These are phyloP conservation scores for Tarsius wallacei DNA, from an alignment of 2,797 vertebrate species.

Conservation along the genomic window DNA sequence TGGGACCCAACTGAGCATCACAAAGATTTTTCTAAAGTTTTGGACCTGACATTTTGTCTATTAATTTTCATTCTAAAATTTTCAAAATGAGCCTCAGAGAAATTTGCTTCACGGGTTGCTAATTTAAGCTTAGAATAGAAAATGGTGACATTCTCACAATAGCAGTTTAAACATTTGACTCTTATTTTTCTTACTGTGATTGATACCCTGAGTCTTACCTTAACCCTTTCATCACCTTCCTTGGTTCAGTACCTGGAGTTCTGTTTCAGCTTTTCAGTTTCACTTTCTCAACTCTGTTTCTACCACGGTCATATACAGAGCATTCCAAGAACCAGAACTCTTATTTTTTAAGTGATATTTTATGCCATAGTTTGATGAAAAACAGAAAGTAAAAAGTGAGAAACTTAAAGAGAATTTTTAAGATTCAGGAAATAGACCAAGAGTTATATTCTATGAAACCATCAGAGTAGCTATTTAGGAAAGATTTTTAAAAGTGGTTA, in stretches of 20 bases:
- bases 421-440: conserved; percentile 52
- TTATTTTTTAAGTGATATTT: neutral
- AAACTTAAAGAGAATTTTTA: conserved; percentile 45
- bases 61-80: conserved; percentile 75
- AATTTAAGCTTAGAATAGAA: conserved; percentile 43
- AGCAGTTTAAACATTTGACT: neutral
- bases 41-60: conserved; percentile 64
- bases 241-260: neutral
- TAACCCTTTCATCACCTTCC: neutral
- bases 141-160: neutral
- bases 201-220: neutral
- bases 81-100: conserved; percentile 65
- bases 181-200: neutral
- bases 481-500: conserved; percentile 46
- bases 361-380: neutral
- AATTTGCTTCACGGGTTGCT: conserved; percentile 34
- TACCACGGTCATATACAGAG: neutral
- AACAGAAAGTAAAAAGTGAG: conserved; percentile 29
- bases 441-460: conserved; percentile 40
- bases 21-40: conserved; percentile 71
- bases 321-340: neutral
- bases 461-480: conserved; percentile 39
- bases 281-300: neutral
- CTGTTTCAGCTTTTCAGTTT: neutral
- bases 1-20: conserved; percentile 31